Evolutionary conservation across 2,888 invertebrate genomes (phyloP), one percentile per base, ranked within the genome.

Genomic region (Buathra laborator): DNA sequence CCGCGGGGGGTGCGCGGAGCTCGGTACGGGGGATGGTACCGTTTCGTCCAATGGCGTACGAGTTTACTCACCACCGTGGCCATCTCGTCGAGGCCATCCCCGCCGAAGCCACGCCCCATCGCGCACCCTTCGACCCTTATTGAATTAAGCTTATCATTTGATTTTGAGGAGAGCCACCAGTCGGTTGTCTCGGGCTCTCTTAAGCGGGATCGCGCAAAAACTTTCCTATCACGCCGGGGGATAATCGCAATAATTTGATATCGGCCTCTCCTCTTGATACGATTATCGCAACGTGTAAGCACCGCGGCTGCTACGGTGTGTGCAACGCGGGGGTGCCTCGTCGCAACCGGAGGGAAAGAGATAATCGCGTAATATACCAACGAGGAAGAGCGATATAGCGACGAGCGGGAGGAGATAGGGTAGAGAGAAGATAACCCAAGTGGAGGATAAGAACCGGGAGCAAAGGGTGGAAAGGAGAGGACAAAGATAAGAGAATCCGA

Each of bases 131-230:
- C 84, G 81, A 79, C 81, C 86, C 86, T 90, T 93, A 93, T 93
- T 93, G 93, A 94, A 94, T 94, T 94, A 94, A 93, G 93, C 93
- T 93, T 93, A 94, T 94, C 94, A 94, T 94, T 94, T 94, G 94
- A 93, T 94, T 94, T 93, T 92, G 93, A 93, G 93, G 91, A 93
- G 93, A 92, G 91, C 92, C 93, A 92, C 93, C 93, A 92, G 93
- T 92, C 93, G 93, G 94, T 93, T 91, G 93, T 92, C 91, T 93
- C 92, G 91, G 91, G 91, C 90, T 91, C 92, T 92, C 92, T 93
- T 93, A 92, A 93, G 89, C 93, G 91, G 92, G 90, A 91, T 37
- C 67, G 75, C 48, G 66, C 59, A 92, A 93, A 93, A 93, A 92
- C 91, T 93, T 93, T 91, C 89, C 92, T 91, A 92, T 92, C 90